Evolutionary conservation across 2,888 invertebrate species (phyloP), one percentile per base, ranked within the genome.

Genomic region (Heliconius erato): DNA sequence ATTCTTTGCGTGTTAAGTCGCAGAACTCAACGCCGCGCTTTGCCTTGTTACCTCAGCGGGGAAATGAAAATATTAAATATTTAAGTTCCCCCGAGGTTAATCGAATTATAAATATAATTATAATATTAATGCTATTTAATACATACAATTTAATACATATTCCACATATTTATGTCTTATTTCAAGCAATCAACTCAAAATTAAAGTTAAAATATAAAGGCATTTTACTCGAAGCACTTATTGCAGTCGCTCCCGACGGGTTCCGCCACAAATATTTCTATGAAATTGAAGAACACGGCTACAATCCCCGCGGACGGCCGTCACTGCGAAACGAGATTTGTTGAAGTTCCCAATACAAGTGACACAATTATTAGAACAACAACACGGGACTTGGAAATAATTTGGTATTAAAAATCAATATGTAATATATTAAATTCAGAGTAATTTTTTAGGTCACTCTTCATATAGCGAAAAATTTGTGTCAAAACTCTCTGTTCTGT

Each of bases 211-310:
- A 72, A 44, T 72, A 40, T 63, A 40, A 76, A 63, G 28, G 35
- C 3, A 59, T 63, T n/a, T 40, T 19, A 28, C 35, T 59, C 6
- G 59, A 76, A 67, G 40, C 63, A 81, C 80, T 85, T 79, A 84
- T 81, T 72, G 49, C 84, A 77, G 82, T 82, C 80, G 82, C 72
- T 86, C 87, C 86, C 89, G 79, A 74, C 82, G 87, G 89, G 82
- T 85, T 86, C 80, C 80, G 86, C 85, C 88, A 87, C 90, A 91
- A 91, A 93, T 91, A 92, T 91, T 91, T 91, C 88, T 89, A 90
- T 90, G 91, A 90, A 92, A 93, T 93, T 92, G 92, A 91, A 85
- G 85, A 86, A 87, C 86, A 84, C 83, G 80, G 79, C 78, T 40
- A 84, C 82, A 80, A 59, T 82, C 83, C 85, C 87, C 85, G 85